Evolutionary conservation across 2,113 vertebrate genomes (phyloP), one percentile per base, ranked within the genome.

Genomic region (Sturnira hondurensis): DNA sequence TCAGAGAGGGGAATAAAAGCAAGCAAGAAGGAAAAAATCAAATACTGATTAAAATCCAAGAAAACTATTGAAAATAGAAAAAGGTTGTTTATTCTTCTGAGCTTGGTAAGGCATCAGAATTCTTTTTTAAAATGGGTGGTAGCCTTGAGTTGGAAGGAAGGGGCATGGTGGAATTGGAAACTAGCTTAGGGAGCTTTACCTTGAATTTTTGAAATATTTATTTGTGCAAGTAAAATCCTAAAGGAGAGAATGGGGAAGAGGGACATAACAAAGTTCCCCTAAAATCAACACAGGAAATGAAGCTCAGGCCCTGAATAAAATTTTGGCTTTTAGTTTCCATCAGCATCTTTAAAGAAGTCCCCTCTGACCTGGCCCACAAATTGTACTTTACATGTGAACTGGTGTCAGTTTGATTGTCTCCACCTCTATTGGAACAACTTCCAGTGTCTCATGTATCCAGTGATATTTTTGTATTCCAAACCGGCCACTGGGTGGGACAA

Each of bases 1-100:
- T 61, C 56, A 77, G 41, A 52, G 81, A 94, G 54, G 86, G 50
- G 56, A 24, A 70, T 77, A 28, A 65, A 56, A 10, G 41, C 14
- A 15, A 73, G 7, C 31, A 65, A 84, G 47, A 56, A 90, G 76
- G 54, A 81, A 61, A 61, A 95, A 33, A 43, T 81, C 41, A 88
- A 90, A 61, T 50, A 87, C 70, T 56, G 81, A 95, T 97, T 94
- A 92, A 81, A 89, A 94, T 83, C 26, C 67, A 76, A 93, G 77
- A 85, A 92, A 85, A 80, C 71, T 70, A 54, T 13, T 76, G 78
- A 87, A 95, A 89, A 58, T 3, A 76, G 47, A 77, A 78, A 52
- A 74, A 82, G 28, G 54, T 41, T 3, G 33, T 93, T 96, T 82
- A 93, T 90, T 96, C 52, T 67, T 95, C 33, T 63, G 84, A 77